Percentiles rank a stretch among this genome's conserved stretches.
phyloP scores from a whole-genome alignment of 2,113 vertebrate species.

The Cinclus cinclus region DNA sequence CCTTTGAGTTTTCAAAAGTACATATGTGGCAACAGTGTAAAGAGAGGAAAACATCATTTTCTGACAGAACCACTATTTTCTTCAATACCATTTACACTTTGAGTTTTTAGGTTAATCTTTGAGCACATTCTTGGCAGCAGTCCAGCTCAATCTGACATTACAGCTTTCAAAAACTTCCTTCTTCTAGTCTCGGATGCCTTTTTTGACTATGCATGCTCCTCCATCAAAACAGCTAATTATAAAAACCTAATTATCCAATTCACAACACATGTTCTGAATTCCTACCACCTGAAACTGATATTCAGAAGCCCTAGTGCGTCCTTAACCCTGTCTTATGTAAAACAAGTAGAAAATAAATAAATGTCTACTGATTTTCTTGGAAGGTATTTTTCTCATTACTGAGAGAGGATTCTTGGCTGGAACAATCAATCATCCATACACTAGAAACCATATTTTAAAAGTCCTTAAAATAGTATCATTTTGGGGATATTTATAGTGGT shows the following conservation, averaged over 20 bases:
- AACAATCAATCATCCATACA: background rate
- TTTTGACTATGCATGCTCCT: background rate
- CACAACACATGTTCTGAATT: background rate
- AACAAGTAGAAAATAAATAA: background rate
- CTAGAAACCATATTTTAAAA: background rate
- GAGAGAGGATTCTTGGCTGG: background rate
- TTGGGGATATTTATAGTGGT: background rate
- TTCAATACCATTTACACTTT: background rate
- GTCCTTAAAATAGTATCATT: background rate
- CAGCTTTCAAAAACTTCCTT: background rate
- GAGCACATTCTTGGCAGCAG: background rate
- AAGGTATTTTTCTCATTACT: background rate
- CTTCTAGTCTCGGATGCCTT: background rate
- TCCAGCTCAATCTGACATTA: background rate
- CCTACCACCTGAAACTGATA: background rate
- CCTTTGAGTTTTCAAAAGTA: background rate
- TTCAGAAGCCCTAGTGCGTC: background rate
- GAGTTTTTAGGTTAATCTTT: background rate
- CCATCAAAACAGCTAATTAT: slow-evolving; percentile 13
- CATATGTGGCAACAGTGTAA: background rate
- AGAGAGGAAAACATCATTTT: background rate
- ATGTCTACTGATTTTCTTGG: background rate
- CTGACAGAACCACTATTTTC: background rate
- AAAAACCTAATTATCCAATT: slow-evolving; percentile 18
- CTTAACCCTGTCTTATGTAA: background rate